Evolutionary conservation across 2,888 invertebrate species (phyloP).

Genomic region (Andrena flavipes): DNA sequence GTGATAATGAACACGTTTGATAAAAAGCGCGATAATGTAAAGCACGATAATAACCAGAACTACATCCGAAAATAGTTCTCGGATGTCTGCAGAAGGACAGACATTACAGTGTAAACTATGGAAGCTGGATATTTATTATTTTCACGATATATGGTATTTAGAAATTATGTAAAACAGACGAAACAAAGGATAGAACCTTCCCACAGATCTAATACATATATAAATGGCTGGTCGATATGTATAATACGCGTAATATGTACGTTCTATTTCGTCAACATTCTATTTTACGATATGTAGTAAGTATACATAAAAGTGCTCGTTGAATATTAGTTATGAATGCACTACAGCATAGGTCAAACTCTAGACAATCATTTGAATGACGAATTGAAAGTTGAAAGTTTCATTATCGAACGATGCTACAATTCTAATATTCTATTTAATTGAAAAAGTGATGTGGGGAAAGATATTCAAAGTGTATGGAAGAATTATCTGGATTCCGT

Average conservation of each 20-base stretch:
- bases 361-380: slow-evolving; percentile 42
- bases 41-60: background rate
- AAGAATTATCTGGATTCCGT: slow-evolving; percentile 37
- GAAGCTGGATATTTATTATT: background rate
- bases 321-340: slow-evolving; percentile 35
- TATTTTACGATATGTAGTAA: slow-evolving; percentile 48
- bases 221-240: slow-evolving; percentile 50
- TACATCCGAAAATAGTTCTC: background rate
- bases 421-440: slow-evolving; percentile 24
- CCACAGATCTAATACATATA: slow-evolving; percentile 32
- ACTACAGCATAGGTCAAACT: slow-evolving; percentile 48
- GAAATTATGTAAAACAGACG: background rate
- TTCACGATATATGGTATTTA: background rate
- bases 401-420: slow-evolving; percentile 29
- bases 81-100: background rate
- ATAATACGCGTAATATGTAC: slow-evolving; percentile 11
- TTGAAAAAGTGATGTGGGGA: slow-evolving; percentile 27
- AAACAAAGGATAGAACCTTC: slow-evolving; percentile 35
- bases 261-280: slow-evolving; percentile 41
- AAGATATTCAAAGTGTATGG: slow-evolving; percentile 29
- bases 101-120: background rate
- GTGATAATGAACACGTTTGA: background rate
- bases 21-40: background rate
- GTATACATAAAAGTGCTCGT: slow-evolving; percentile 35
- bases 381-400: slow-evolving; percentile 24